A percentile compares a stretch with the other conserved stretches of the same genome.
phyloP scores from a whole-genome alignment of 2,113 vertebrate species.

The Apodemus sylvaticus region DNA sequence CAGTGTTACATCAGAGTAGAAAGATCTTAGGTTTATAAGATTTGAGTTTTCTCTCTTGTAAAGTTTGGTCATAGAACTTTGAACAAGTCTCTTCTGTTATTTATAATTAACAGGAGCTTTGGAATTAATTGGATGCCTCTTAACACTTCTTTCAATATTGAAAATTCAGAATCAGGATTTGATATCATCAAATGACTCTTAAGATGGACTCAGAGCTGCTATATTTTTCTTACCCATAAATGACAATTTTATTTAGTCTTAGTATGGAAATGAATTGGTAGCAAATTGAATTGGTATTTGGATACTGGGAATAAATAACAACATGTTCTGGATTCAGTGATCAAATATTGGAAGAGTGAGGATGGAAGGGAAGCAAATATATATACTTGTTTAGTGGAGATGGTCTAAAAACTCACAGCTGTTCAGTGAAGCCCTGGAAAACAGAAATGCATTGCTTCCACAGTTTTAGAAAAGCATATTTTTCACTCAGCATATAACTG shows the following conservation, averaged over 20 bases:
- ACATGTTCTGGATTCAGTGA: neutral
- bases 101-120: neutral
- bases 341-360: constrained; percentile 46
- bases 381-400: neutral
- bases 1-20: neutral
- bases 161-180: neutral
- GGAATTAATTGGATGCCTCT: neutral
- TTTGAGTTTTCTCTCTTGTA: neutral
- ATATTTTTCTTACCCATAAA: neutral
- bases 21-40: neutral
- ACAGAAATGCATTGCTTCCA: constrained; percentile 25
- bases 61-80: neutral
- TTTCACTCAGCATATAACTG: constrained; percentile 48
- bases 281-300: constrained; percentile 36
- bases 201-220: neutral
- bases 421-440: constrained; percentile 24
- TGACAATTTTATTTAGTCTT: neutral
- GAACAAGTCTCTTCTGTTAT: neutral
- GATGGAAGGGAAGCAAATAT: neutral
- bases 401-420: constrained; percentile 3
- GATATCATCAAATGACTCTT: neutral
- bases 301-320: constrained; percentile 24
- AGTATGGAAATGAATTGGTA: neutral
- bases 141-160: constrained; percentile 19
- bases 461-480: constrained; percentile 59